phyloP scores from a whole-genome alignment of 2,888 invertebrate species.

The Harpagoxenus sublaevis region DNA sequence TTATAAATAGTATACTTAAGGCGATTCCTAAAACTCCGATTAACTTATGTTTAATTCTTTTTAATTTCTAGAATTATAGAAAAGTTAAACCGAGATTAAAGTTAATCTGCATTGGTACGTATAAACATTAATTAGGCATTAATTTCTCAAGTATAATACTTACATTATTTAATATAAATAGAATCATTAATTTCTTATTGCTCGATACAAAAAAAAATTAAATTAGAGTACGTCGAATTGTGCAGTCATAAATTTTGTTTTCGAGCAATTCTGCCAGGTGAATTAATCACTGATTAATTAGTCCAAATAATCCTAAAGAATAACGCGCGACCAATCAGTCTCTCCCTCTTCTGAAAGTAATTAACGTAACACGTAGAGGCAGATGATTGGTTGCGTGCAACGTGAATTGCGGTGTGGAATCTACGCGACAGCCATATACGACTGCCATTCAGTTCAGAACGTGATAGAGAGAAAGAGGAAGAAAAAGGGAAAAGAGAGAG shows the following conservation, averaged over 20 bases:
- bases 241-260: too few relatives aligned
- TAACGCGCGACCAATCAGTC: background rate
- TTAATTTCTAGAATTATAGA: too few relatives aligned
- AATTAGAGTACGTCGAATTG: too few relatives aligned
- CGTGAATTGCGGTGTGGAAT: background rate
- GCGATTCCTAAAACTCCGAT: too few relatives aligned
- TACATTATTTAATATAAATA: background rate
- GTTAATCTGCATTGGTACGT: too few relatives aligned
- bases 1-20: too few relatives aligned
- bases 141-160: background rate
- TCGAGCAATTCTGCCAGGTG: too few relatives aligned
- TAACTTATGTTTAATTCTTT: too few relatives aligned
- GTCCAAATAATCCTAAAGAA: background rate
- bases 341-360: too few relatives aligned
- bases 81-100: too few relatives aligned
- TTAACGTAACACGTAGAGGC: background rate
- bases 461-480: background rate
- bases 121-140: background rate
- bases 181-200: background rate
- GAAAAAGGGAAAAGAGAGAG: too few relatives aligned
- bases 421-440: background rate
- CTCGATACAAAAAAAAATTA: too few relatives aligned
- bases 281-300: background rate
- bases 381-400: background rate
- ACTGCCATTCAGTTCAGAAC: background rate